A percentile compares a stretch with the other conserved stretches of the same genome.
These are phyloP conservation scores for Limosa lapponica DNA, from an alignment of 2,797 vertebrate species.

Conservation along the genomic window DNA sequence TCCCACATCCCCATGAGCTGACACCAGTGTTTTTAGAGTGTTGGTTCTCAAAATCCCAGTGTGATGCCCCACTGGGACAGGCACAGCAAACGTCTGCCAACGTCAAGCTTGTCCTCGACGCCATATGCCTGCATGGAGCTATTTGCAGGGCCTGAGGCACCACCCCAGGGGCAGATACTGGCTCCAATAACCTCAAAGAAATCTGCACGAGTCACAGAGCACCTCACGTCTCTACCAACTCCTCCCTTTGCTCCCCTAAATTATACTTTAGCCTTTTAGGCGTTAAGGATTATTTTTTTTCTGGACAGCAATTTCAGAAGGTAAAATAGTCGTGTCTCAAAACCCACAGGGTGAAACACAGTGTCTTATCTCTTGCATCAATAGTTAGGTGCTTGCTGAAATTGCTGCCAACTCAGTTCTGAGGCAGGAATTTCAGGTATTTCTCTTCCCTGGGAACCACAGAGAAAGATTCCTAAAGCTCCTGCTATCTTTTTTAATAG, in stretches of 20 bases:
- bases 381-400: neutral
- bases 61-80: neutral
- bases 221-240: neutral
- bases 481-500: neutral
- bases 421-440: neutral
- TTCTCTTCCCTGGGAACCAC: neutral
- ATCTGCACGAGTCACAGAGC: neutral
- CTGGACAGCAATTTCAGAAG: neutral
- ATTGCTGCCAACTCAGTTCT: neutral
- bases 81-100: neutral
- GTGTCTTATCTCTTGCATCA: neutral
- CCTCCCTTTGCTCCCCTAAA: neutral
- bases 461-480: neutral
- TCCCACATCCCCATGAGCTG: neutral
- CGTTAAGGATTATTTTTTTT: neutral
- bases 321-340: neutral
- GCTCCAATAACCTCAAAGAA: neutral
- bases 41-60: rapidly evolving
- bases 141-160: neutral
- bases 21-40: neutral
- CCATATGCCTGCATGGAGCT: rapidly evolving
- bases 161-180: neutral
- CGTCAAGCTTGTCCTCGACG: neutral
- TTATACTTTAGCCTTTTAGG: neutral
- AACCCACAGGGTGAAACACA: neutral